phyloP scores from a whole-genome alignment of 2,113 vertebrate species.

The Seriola rivoliana region DNA sequence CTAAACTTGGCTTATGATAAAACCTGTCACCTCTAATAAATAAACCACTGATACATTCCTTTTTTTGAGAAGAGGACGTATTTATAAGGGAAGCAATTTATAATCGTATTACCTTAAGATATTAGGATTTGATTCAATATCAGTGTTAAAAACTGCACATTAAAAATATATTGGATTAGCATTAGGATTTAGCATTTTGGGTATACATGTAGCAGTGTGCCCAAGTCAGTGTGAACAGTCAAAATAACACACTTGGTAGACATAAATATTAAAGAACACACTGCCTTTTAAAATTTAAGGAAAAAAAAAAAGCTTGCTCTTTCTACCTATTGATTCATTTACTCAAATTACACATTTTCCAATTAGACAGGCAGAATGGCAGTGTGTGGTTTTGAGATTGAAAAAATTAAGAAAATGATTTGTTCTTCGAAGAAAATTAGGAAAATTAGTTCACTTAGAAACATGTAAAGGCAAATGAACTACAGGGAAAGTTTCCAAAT shows the following conservation, averaged over 20 bases:
- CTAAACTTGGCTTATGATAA: conserved; percentile 74
- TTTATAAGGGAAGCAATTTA: conserved; percentile 47
- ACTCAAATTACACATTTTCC: conserved; percentile 33
- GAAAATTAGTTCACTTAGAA: background rate
- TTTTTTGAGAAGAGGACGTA: conserved; percentile 48
- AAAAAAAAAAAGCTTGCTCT: conserved; percentile 15
- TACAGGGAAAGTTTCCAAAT: background rate
- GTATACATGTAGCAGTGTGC: conserved; percentile 48
- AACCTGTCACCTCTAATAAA: conserved; percentile 61
- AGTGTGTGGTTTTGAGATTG: background rate
- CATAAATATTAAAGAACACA: conserved; percentile 34
- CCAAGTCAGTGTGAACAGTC: conserved; percentile 49
- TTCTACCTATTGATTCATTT: conserved; percentile 27
- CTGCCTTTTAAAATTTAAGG: conserved; percentile 17
- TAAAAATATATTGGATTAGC: conserved; percentile 73
- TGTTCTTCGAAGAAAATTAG: background rate
- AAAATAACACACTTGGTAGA: conserved; percentile 29
- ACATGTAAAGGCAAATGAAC: background rate
- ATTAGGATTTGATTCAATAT: conserved; percentile 70
- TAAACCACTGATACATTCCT: conserved; percentile 57
- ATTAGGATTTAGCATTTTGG: conserved; percentile 52
- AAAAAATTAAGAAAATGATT: background rate
- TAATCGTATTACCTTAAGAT: conserved; percentile 74
- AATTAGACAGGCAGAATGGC: background rate
- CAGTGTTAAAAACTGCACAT: conserved; percentile 62